Percentiles rank a stretch among this genome's conserved stretches.
Evolutionary conservation across 1,140 invertebrate species (phyloP).

Genomic region (Olivierus martensii): DNA sequence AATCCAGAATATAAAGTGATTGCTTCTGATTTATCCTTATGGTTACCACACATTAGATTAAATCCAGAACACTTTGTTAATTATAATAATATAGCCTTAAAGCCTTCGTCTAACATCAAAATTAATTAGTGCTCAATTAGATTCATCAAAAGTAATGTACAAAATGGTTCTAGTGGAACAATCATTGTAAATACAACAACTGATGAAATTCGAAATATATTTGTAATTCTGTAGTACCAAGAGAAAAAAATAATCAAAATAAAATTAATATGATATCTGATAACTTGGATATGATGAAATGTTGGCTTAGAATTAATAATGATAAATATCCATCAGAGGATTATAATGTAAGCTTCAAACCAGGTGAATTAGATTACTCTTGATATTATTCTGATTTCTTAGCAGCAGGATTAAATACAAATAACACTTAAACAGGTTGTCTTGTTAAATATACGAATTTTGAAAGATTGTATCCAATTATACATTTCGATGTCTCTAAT

Average conservation of each 20-base stretch:
- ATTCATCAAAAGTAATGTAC: not conserved
- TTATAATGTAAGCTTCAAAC: not conserved
- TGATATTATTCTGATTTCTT: too few species aligned
- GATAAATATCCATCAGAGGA: not conserved
- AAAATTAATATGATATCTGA: conserved; percentile 1
- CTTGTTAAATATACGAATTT: too few species aligned
- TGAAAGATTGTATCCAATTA: too few species aligned
- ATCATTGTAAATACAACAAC: not conserved
- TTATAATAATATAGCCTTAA: conserved; percentile 5
- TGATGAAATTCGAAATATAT: conserved; percentile 2
- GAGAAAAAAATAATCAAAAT: conserved; percentile 2
- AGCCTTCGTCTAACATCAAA: not conserved
- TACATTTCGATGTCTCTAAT: too few species aligned
- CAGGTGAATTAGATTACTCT: too few species aligned
- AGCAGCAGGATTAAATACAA: too few species aligned
- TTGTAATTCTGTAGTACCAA: not conserved
- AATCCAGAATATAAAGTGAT: not conserved
- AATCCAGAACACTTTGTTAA: not conserved
- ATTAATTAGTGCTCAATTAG: conserved; percentile 1
- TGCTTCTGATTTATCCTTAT: not conserved
- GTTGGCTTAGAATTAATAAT: too few species aligned
- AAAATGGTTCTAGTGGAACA: not conserved
- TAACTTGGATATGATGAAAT: conserved; percentile 3
- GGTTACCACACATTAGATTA: not conserved
- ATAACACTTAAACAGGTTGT: too few species aligned